A percentile compares a stretch with the other conserved stretches of the same genome.
phyloP scores from a whole-genome alignment of 2,888 invertebrate genomes.

The Ormyrus pomaceus region DNA sequence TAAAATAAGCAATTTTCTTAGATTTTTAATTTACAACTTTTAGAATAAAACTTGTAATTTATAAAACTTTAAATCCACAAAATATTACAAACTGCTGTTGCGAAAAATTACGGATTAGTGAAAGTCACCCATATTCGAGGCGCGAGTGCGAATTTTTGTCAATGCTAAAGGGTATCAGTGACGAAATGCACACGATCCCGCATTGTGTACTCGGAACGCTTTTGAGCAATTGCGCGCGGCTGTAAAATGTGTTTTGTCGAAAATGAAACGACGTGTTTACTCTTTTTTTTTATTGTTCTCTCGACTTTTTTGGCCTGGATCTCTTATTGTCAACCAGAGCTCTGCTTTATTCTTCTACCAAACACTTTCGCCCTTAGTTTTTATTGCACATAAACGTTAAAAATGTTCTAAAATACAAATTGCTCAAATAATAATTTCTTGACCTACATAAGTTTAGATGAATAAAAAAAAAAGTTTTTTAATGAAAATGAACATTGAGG shows the following conservation, averaged over 20 bases:
- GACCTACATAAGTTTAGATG: too few species aligned
- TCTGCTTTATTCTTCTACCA: too few species aligned
- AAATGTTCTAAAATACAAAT: too few species aligned
- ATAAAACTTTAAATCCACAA: neutral
- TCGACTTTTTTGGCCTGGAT: neutral
- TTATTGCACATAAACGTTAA: too few species aligned
- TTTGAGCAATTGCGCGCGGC: slow-evolving; percentile 14
- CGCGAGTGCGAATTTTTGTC: neutral
- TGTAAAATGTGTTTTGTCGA: slow-evolving; percentile 33
- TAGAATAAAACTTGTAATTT: too few species aligned
- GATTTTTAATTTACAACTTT: neutral
- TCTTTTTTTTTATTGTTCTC: neutral
- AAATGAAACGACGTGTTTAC: slow-evolving; percentile 32
- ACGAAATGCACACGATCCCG: slow-evolving; percentile 37
- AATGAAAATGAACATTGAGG: too few species aligned
- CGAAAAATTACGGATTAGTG: slow-evolving; percentile 2
- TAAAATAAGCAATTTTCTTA: neutral
- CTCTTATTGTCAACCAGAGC: neutral
- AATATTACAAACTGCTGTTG: neutral
- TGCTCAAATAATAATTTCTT: too few species aligned
- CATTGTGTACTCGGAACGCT: slow-evolving; percentile 8
- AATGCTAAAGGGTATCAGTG: slow-evolving; percentile 7
- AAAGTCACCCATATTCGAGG: slow-evolving; percentile 1
- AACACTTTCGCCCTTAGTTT: too few species aligned
- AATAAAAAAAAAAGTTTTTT: too few species aligned